Evolutionary conservation across 2,113 vertebrate species (phyloP), one percentile per base, ranked within the genome.

Genomic region (Arvicanthis niloticus): DNA sequence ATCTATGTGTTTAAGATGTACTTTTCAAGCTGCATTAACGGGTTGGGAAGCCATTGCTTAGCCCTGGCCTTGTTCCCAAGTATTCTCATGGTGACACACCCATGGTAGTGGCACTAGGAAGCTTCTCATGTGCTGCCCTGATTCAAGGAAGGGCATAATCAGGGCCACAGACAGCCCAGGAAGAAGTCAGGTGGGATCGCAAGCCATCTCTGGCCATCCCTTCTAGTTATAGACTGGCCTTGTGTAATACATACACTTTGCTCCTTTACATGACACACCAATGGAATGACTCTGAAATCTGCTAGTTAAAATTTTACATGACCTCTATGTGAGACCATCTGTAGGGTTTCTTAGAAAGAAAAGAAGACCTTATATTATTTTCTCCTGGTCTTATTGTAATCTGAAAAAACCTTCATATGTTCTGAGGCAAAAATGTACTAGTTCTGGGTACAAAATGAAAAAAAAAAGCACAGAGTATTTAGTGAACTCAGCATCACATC

Each of bases 121-220:
- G 12, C 56, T 56, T 45, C 15, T 17, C 8, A 4, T 9, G 13
- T 11, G 5, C 7, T 17, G 13, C 2, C 7, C 13, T 21, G 7
- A n/a, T 17, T 0, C 3, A 6, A 13, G 24, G 34, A 68, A 11
- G 21, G 42, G 24, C 3, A n/a, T 11, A 19, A 48, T 29, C 56
- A 60, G 37, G 22, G 51, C 37, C 70, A 31, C 22, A 17, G n/a
- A 51, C 11, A 91, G 5, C 13, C 16, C n/a, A 53, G 67, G 31
- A 13, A 2, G 17, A 16, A 6, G 24, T 24, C n/a, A 7, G 16
- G 31, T 29, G 13, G 73, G 21, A 21, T 9, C 15, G 7, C 58
- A 7, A 78, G n/a, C 3, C 17, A 22, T 26, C 12, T 56, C 0
- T 0, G 6, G 16, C 21, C 2, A 0, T 2, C 17, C 5, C 8